Conservation (phyloP, 2,888 invertebrate genomes). For the Xanthostigma xanthostigma region DNA sequence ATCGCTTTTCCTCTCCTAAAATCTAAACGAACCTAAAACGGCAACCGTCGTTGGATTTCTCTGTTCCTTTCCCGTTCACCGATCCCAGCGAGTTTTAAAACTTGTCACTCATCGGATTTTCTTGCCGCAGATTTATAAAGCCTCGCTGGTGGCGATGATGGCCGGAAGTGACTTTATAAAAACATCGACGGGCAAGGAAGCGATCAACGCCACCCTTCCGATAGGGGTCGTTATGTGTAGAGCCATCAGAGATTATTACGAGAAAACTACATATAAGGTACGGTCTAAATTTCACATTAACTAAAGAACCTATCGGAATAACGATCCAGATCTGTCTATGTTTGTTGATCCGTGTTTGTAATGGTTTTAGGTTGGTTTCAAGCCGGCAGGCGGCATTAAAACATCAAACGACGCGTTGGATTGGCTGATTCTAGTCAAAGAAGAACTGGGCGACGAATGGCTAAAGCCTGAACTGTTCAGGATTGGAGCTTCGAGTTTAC, state of each 20-base stretch:
- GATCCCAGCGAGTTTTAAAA: too few species aligned
- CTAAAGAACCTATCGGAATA: background rate
- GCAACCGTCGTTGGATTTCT: too few species aligned
- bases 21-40: too few species aligned
- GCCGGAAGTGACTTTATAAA: conserved; percentile 97
- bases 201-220: conserved; percentile 83
- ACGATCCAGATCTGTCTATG: too few species aligned
- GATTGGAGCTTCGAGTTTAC: conserved; percentile 85
- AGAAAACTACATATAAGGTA: conserved; percentile 54
- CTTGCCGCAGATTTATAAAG: conserved; percentile 55
- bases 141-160: conserved; percentile 82
- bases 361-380: conserved; percentile 69
- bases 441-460: conserved; percentile 79
- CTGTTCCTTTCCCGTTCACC: too few species aligned
- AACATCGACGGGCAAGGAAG: conserved; percentile 95
- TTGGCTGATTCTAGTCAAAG: conserved; percentile 74
- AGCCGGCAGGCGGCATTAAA: conserved; percentile 94
- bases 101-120: background rate
- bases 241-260: conserved; percentile 71
- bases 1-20: background rate
- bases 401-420: conserved; percentile 69
- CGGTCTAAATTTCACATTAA: conserved; percentile 4
- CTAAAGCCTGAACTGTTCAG: conserved; percentile 65
- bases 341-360: too few species aligned
- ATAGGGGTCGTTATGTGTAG: conserved; percentile 87